phyloP scores from a whole-genome alignment of 2,888 invertebrate species.

The Mythimna pallens region DNA sequence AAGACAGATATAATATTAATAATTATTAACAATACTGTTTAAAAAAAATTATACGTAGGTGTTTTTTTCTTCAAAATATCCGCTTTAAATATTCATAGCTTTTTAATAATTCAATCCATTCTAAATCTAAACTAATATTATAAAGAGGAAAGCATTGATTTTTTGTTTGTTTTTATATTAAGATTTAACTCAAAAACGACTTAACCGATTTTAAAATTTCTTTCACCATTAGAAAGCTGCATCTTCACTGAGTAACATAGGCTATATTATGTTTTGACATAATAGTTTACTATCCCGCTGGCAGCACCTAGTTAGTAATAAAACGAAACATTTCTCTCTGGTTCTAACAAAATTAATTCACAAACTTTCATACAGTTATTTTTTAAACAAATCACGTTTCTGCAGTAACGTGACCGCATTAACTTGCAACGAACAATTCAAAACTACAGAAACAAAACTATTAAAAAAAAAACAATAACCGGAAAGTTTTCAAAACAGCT shows the following conservation, averaged over 20 bases:
- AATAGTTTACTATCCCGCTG: too few relatives aligned
- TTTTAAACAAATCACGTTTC: constrained; percentile 35
- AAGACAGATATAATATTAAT: too few relatives aligned
- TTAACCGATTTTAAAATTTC: too few relatives aligned
- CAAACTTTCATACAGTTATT: constrained; percentile 27
- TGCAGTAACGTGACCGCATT: constrained; percentile 50
- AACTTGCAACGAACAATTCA: constrained; percentile 31
- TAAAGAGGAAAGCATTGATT: too few relatives aligned
- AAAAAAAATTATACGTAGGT: background rate
- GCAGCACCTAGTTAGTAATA: background rate
- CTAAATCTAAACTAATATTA: background rate
- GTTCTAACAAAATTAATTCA: constrained; percentile 24
- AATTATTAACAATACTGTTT: background rate
- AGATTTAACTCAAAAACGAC: too few relatives aligned
- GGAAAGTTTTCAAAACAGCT: constrained; percentile 58
- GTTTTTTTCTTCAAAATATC: too few relatives aligned
- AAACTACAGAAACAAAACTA: constrained; percentile 46
- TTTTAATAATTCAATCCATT: background rate
- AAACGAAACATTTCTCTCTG: constrained; percentile 14
- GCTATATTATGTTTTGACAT: too few relatives aligned
- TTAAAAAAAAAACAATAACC: constrained; percentile 41
- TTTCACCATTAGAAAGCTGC: too few relatives aligned
- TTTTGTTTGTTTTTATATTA: too few relatives aligned
- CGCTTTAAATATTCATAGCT: background rate
- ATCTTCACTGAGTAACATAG: too few relatives aligned